These are phyloP conservation scores for Ischnus inquisitorius DNA, from an alignment of 2,888 invertebrate genomes.

Conservation along the genomic window DNA sequence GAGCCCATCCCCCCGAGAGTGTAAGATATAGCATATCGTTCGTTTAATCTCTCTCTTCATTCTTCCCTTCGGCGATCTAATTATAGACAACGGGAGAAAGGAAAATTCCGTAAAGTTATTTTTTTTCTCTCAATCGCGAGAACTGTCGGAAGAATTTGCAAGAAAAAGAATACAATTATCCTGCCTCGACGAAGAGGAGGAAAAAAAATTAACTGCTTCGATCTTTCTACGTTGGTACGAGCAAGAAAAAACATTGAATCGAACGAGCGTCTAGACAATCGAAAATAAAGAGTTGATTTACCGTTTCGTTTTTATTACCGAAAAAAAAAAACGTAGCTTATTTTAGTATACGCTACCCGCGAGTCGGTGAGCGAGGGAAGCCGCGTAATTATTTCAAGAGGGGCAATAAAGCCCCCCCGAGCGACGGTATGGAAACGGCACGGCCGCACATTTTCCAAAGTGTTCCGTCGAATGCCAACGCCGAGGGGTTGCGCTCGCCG, in stretches of 20 bases:
- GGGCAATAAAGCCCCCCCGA: constrained; percentile 49
- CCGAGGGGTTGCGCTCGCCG: constrained; percentile 11
- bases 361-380: constrained; percentile 4
- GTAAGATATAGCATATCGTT: constrained; percentile 18
- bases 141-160: not conserved
- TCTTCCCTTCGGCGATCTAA: constrained; percentile 22
- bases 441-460: constrained; percentile 43
- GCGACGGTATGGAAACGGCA: constrained; percentile 20
- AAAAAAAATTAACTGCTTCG: not conserved
- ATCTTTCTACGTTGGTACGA: too few relatives aligned
- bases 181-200: not conserved
- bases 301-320: not conserved
- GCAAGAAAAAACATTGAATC: not conserved
- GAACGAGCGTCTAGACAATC: constrained; percentile 5
- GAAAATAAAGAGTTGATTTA: constrained; percentile 27
- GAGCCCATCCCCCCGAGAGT: not conserved
- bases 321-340: constrained; percentile 26
- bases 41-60: not conserved
- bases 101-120: not conserved
- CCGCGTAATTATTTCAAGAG: constrained; percentile 37
- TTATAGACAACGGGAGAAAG: constrained; percentile 20
- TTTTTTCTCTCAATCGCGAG: constrained; percentile 1
- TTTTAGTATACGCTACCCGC: not conserved
- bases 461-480: constrained; percentile 45
- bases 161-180: not conserved